Conservation (phyloP, 2,797 vertebrate genomes). For the Telmatherina bonti region DNA sequence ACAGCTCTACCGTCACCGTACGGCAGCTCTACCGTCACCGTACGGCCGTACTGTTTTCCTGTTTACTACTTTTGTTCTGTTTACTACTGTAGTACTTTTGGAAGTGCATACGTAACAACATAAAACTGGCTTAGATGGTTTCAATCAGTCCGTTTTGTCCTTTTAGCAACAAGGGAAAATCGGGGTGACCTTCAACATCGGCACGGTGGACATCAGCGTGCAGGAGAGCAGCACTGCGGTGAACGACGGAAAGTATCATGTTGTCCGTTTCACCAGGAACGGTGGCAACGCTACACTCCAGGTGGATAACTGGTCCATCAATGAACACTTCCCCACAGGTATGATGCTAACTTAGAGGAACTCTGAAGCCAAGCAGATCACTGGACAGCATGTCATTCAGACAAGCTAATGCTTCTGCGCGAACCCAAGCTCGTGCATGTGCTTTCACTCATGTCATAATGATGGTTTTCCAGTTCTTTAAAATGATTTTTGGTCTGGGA, state of each 20-base stretch:
- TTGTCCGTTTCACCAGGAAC: constrained; percentile 96
- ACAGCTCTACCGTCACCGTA: no score
- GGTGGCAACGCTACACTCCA: constrained; percentile 97
- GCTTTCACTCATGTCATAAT: no score
- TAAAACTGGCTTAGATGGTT: no score
- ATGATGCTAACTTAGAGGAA: constrained; percentile 39
- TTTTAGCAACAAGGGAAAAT: constrained; percentile 97
- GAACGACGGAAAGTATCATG: constrained; percentile 97
- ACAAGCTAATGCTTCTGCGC: no score
- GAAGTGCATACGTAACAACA: no score
- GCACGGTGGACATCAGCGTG: constrained; percentile 94
- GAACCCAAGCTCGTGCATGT: no score
- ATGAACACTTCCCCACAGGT: constrained; percentile 98
- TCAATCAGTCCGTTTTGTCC: constrained; percentile 20
- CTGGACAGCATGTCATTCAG: constrained; percentile 26
- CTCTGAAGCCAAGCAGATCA: neutral
- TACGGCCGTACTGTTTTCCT: no score
- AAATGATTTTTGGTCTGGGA: neutral
- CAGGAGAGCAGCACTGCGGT: constrained; percentile 93
- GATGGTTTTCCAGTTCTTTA: neutral
- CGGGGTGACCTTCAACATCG: constrained; percentile 97
- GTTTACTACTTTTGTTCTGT: no score
- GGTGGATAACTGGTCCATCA: constrained; percentile 98
- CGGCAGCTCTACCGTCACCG: no score
- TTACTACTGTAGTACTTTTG: no score